Evolutionary conservation across 1,140 invertebrate genomes (phyloP).

Genomic region (Lethrus apterus): DNA sequence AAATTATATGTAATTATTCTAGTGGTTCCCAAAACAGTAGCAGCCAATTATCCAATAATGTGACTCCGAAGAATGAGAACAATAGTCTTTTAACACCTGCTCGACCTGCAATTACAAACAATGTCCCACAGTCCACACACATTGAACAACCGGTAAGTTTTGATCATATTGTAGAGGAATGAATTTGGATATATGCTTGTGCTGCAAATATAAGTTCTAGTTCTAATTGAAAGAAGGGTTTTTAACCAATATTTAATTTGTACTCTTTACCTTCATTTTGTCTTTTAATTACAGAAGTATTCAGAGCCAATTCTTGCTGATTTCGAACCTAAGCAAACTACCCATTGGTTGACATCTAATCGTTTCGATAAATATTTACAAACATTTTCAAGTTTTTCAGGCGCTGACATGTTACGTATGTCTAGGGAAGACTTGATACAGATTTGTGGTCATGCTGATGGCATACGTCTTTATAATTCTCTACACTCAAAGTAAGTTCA

Average conservation of each 20-base stretch:
- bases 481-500: conserved; percentile 66
- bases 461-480: conserved; percentile 84
- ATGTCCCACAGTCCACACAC: too few relatives aligned
- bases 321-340: conserved; percentile 62
- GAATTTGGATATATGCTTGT: too few relatives aligned
- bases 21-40: too few relatives aligned
- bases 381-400: conserved; percentile 79
- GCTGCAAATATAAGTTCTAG: conserved; percentile 18
- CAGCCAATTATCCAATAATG: too few relatives aligned
- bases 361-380: conserved; percentile 67
- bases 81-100: too few relatives aligned
- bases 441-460: conserved; percentile 87
- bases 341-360: conserved; percentile 71
- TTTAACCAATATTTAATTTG: conserved; percentile 10
- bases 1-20: too few relatives aligned
- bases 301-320: conserved; percentile 47
- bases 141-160: too few relatives aligned
- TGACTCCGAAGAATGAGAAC: too few relatives aligned
- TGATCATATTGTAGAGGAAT: too few relatives aligned
- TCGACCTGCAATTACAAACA: too few relatives aligned
- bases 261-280: conserved; percentile 4
- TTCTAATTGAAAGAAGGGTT: neutral
- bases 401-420: conserved; percentile 77
- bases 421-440: conserved; percentile 86
- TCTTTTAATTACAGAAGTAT: conserved; percentile 8